Base-by-base conservation (phyloP, 2,797 vertebrate species). In the Ciconia nigra region DNA sequence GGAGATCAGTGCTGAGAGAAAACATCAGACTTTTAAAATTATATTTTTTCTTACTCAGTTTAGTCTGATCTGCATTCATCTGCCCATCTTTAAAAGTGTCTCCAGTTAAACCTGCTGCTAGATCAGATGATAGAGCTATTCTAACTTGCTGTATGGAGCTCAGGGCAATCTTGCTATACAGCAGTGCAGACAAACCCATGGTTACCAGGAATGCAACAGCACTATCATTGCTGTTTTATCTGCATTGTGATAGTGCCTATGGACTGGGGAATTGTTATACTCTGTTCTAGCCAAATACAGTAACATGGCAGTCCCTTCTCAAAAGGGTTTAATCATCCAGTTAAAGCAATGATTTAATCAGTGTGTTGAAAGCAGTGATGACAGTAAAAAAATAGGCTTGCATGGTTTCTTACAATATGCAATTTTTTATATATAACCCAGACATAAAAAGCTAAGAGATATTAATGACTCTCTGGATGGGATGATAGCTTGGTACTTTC, bases 351-450 rank as follows among this genome's bases (percentile, higher is more conserved):
- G 55, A 90, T 91, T 94, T 93, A 84, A 96, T 88, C 83, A 62
- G 22, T 41, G 47, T 93, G 91, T 84, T 91, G 91, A 97, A 96
- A 93, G 63, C 66, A 77, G 86, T 52, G 73, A 70, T 89, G 90
- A 90, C 52, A 90, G 83, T 21, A 87, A 90, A 93, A 93, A 96
- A 93, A 90, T 13, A 74, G 8, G 16, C 26, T 70, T 66, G 35
- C 22, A 77, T 37, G 29, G 15, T 70, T 90, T 90, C 42, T 72
- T 81, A 20, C 25, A 51, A 54, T 55, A 88, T 1, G 4, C 3
- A 5, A 1, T 84, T 79, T 83, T 92, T 86, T 13, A 5, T 49
- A 73, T 61, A 33, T 74, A 91, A 80, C 14, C 25, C 57, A 84
- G 81, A 66, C 44, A 66, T 46, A 52, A 89, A 88, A 91, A 90